These are phyloP conservation scores for Spizaetus ornatus DNA, from an alignment of 2,113 vertebrate genomes.

Conservation along the genomic window DNA sequence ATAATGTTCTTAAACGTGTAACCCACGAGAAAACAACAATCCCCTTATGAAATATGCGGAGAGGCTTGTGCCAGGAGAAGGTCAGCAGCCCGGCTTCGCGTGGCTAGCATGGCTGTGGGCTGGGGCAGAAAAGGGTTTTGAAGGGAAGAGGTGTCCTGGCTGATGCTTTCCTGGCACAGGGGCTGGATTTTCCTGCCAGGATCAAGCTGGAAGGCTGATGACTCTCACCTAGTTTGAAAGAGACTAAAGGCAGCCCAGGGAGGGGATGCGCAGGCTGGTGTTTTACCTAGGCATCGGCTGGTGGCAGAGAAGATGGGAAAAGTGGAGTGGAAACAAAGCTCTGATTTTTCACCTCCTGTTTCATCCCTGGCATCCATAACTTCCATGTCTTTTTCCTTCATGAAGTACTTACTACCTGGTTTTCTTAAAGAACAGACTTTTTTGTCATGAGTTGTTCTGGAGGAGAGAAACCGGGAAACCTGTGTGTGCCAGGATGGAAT, in stretches of 20 bases:
- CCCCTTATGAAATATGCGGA: not conserved
- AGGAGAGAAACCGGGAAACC: not conserved
- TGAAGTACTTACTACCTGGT: not conserved
- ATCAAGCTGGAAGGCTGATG: not conserved
- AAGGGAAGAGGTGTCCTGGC: not conserved
- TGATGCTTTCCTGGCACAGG: not conserved
- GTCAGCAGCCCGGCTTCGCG: not conserved
- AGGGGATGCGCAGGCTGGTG: not conserved
- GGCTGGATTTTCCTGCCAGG: not conserved
- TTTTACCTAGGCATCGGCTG: not conserved
- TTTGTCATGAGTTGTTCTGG: not conserved
- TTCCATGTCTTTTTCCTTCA: not conserved
- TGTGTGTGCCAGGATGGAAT: not conserved
- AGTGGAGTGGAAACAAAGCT: not conserved
- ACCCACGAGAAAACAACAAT: not conserved
- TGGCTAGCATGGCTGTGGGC: not conserved
- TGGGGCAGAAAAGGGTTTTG: not conserved
- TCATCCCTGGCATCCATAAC: not conserved
- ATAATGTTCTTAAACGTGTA: not conserved
- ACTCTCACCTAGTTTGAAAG: not conserved
- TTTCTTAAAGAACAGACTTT: not conserved
- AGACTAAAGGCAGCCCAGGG: not conserved
- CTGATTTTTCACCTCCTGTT: not conserved
- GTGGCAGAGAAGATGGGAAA: not conserved
- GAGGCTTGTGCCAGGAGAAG: not conserved